Evolutionary conservation across 2,797 vertebrate genomes (phyloP), one percentile per base, ranked within the genome.

Genomic region (Poecilia picta): DNA sequence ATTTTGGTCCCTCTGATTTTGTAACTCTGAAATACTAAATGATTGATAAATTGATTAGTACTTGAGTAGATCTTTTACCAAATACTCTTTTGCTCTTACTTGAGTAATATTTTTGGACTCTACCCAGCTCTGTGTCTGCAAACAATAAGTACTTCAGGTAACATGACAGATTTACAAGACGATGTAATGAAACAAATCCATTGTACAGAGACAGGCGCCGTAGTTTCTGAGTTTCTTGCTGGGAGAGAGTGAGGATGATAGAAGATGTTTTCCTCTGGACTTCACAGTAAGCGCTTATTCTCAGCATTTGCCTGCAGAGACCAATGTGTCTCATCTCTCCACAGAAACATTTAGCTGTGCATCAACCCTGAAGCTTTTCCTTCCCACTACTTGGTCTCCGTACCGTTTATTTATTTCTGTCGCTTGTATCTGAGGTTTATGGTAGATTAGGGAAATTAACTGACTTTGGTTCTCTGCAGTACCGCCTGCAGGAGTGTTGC

Each of bases 391-490:
- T 41, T 25, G 36, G 12, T 68, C 10, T 41, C 64, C 2, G 18
- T 68, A 11, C 64, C 20, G 4, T 41, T 68, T 10, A 41, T 68
- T 41, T 41, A 68, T 41, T 68, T 41, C 64, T 68, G 64, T 68
- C 4, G 11, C 36, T 68, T 31, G 7, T 68, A 36, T 23, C 20
- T 41, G 64, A 70, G 25, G 36, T 70, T 43, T 43, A 70, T 39
- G 39, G 23, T 70, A 43, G 66, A 70, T 70, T 43, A 43, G 39
- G 66, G 66, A 43, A 70, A 70, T 70, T 43, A 70, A 70, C 11
- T 43, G 36, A 39, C 62, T 39, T 33, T 31, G 59, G 1, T 66
- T 66, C 62, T 66, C 33, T 36, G 18, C 33, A 39, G 33, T 66
- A 36, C 33, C 1, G 8, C 62, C 33, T 39, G 16, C n/a, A 28